These are phyloP conservation scores for Patiria pectinifera DNA, from an alignment of 53 echinoderm and acorn worm species.

Conservation along the genomic window DNA sequence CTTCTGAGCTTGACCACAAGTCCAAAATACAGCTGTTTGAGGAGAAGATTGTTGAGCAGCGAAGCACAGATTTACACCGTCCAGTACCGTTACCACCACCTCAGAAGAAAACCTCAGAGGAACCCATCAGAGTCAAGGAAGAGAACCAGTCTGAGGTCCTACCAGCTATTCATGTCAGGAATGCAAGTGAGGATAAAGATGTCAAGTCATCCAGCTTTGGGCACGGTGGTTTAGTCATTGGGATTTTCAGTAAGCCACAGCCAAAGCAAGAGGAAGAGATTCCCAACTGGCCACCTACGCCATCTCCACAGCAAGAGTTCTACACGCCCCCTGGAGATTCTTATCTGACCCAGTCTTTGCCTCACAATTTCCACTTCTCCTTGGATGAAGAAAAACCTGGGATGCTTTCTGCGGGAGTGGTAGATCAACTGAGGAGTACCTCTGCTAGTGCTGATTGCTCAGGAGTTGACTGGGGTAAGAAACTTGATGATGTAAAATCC, in stretches of 20 bases:
- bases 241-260: constrained; percentile 56
- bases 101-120: neutral
- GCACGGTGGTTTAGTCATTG: constrained; percentile 53
- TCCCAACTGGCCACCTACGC: constrained; percentile 49
- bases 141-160: neutral
- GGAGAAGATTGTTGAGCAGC: constrained; percentile 39
- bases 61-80: neutral
- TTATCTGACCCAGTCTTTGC: constrained; percentile 69
- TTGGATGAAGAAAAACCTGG: neutral
- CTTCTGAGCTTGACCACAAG: constrained; percentile 51
- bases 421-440: constrained; percentile 10
- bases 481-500: neutral
- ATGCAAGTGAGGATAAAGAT: constrained; percentile 45
- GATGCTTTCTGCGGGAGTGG: neutral
- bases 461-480: constrained; percentile 50
- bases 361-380: constrained; percentile 60
- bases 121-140: neutral
- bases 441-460: constrained; percentile 60
- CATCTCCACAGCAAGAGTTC: constrained; percentile 36
- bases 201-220: neutral
- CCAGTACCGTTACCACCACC: neutral
- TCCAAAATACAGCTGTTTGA: constrained; percentile 57
- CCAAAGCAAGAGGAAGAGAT: constrained; percentile 29
- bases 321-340: constrained; percentile 23
- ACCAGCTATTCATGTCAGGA: constrained; percentile 50